A percentile compares a stretch with the other conserved stretches of the same genome.
phyloP scores from a whole-genome alignment of 2,113 vertebrate species.

The Manacus vitellinus region DNA sequence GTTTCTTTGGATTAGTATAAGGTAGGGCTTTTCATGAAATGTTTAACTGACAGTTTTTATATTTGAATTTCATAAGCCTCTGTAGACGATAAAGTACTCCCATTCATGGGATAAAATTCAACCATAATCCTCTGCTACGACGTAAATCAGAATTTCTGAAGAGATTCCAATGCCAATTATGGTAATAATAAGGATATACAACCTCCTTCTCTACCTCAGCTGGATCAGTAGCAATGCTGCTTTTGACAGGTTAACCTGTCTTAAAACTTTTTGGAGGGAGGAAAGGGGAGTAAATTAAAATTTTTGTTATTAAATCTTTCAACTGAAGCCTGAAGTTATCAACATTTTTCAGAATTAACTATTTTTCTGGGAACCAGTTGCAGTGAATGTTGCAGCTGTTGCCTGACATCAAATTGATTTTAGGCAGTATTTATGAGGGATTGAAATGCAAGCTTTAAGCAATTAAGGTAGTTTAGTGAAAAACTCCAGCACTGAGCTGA shows the following conservation, averaged over 20 bases:
- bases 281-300: not conserved
- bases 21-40: slow-evolving; percentile 70
- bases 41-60: slow-evolving; percentile 74
- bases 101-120: slow-evolving; percentile 28
- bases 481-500: not conserved
- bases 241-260: slow-evolving; percentile 51
- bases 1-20: slow-evolving; percentile 73
- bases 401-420: slow-evolving; percentile 48
- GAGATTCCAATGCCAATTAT: slow-evolving; percentile 73
- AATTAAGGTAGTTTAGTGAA: slow-evolving; percentile 44
- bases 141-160: slow-evolving; percentile 71
- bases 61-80: slow-evolving; percentile 78
- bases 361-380: slow-evolving; percentile 26
- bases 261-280: not conserved
- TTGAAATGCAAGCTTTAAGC: slow-evolving; percentile 26
- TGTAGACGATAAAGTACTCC: slow-evolving; percentile 69
- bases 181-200: slow-evolving; percentile 66
- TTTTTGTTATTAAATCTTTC: slow-evolving; percentile 56
- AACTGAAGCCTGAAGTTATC: slow-evolving; percentile 23
- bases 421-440: slow-evolving; percentile 2
- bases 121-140: slow-evolving; percentile 69
- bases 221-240: slow-evolving; percentile 22
- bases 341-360: slow-evolving; percentile 51
- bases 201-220: slow-evolving; percentile 24
- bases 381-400: slow-evolving; percentile 13